These are phyloP conservation scores for Drosophila hydei DNA, from an alignment of 1,140 invertebrate genomes.

Conservation along the genomic window DNA sequence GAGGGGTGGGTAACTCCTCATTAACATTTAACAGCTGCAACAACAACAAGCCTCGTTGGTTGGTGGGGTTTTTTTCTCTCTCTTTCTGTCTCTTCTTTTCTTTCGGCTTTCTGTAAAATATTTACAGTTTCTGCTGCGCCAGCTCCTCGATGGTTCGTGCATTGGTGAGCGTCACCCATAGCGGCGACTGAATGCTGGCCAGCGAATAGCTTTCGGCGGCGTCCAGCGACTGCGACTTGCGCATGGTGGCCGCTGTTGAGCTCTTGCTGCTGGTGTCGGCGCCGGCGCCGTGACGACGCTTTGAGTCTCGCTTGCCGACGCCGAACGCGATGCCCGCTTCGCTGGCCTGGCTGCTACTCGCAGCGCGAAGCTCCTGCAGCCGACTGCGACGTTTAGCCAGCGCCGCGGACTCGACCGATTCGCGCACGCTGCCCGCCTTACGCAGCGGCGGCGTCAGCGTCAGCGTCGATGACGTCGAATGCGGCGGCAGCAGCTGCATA, in stretches of 20 bases:
- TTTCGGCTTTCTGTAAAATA: background rate
- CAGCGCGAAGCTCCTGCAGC: constrained; percentile 60
- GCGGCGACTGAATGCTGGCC: constrained; percentile 84
- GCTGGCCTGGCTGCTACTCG: constrained; percentile 37
- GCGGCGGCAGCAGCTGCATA: constrained; percentile 43
- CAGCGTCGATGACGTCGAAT: background rate
- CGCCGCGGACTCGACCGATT: constrained; percentile 46
- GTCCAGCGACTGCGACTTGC: constrained; percentile 74
- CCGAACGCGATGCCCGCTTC: constrained; percentile 56
- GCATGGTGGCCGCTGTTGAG: constrained; percentile 40
- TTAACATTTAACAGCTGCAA: constrained; percentile 33
- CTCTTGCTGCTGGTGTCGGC: constrained; percentile 1
- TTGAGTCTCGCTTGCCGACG: constrained; percentile 57
- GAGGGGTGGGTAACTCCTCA: background rate
- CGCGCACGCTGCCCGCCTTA: constrained; percentile 61
- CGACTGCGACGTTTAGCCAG: constrained; percentile 69
- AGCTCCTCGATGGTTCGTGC: constrained; percentile 85
- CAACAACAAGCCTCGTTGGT: constrained; percentile 28
- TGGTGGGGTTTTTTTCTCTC: background rate
- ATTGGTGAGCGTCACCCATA: constrained; percentile 88
- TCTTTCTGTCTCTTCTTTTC: background rate
- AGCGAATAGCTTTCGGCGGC: constrained; percentile 68
- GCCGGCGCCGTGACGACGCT: constrained; percentile 36
- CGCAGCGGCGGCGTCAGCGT: constrained; percentile 57
- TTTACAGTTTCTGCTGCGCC: constrained; percentile 70